Base-by-base conservation (phyloP, 1,140 invertebrate species). In the Penaeus chinensis region DNA sequence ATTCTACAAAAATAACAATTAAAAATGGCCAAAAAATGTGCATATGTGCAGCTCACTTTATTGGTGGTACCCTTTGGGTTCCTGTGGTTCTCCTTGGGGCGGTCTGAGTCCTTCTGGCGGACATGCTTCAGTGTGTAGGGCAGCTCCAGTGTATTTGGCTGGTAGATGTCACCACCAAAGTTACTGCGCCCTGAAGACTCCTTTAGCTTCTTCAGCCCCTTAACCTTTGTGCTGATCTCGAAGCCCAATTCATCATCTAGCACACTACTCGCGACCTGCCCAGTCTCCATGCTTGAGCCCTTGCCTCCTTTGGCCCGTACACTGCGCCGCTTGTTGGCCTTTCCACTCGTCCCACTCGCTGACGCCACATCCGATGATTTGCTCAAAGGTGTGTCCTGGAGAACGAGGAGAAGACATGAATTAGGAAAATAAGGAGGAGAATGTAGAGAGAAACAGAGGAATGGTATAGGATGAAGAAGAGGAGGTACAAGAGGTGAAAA, bases 201-300 rank as follows among this genome's bases (percentile, higher is more conserved):
- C 90, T 92, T 92, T 37, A 92, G 91, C 86, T 91, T 92, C 81
- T 92, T 92, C 90, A 93, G 92, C 61, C 91, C 92, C 90, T 92
- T 92, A 27, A 92, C 92, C 90, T 93, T 93, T 47, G 92, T 92
- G 27, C 91, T 93, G 76, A 93, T 82, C 88, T 92, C 91, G 91
- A 93, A 93, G 66, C 92, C 92, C 63, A 91, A 91, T 82, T 92
- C 91, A 88, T 91, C 91, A 66, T 90, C 89, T 69, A 32, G 47
- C 24, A 47, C 61, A 42, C 42, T 61, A 4, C n/a, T 24, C 42
- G 89, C 54, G 0, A 16, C 54, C 54, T 8, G 54, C 54, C 54
- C 54, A 11, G 54, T 16, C 11, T 54, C 54, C 54, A 11, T 2
- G 11, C 54, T 54, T 0, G 54, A 2, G 54, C 54, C 54, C 54